These are phyloP conservation scores for Encarsia formosa DNA, from an alignment of 2,888 invertebrate genomes.

Conservation along the genomic window DNA sequence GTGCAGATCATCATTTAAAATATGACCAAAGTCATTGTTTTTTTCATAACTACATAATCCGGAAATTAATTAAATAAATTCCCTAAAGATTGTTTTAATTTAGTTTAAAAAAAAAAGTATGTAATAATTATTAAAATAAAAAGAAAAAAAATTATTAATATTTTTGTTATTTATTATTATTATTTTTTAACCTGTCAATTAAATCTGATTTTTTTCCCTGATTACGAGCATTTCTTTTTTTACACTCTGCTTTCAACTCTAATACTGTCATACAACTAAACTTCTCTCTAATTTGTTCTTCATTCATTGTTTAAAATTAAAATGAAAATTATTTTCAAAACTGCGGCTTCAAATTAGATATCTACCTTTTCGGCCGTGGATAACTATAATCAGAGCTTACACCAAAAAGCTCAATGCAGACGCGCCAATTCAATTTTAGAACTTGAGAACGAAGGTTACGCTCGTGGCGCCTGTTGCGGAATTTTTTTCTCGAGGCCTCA, in stretches of 20 bases:
- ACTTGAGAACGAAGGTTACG: too few species aligned
- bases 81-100: too few species aligned
- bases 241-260: background rate
- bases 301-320: background rate
- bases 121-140: too few species aligned
- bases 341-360: too few species aligned
- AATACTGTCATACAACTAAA: background rate
- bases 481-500: too few species aligned
- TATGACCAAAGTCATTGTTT: background rate
- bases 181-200: background rate
- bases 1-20: fast-evolving
- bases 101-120: too few species aligned
- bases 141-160: background rate
- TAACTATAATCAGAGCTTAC: too few species aligned
- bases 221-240: background rate
- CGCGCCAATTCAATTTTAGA: too few species aligned
- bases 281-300: background rate
- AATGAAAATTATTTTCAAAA: too few species aligned
- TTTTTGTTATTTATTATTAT: background rate
- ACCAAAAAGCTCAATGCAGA: too few species aligned
- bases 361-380: too few species aligned
- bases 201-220: background rate
- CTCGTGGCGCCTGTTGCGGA: too few species aligned
- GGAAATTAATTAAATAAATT: background rate
- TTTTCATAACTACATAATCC: background rate